Conservation (phyloP, 1,140 invertebrate species). For the Nasonia giraulti region DNA sequence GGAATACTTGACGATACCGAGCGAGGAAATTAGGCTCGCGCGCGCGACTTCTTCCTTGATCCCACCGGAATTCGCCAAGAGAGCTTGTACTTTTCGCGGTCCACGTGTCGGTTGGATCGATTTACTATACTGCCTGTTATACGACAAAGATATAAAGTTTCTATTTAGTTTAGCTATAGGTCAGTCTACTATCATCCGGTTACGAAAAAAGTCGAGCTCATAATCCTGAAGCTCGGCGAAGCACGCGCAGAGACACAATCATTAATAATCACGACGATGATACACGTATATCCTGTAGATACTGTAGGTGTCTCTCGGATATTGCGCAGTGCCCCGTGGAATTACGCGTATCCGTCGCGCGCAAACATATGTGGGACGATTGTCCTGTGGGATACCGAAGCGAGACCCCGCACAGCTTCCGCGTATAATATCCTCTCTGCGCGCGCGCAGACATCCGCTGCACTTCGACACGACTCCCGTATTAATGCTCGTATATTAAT, state of each 20-base stretch:
- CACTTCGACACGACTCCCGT: conserved; percentile 12
- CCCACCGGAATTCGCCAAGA: background rate
- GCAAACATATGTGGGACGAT: conserved; percentile 21
- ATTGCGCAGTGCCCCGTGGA: background rate
- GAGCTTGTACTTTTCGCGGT: background rate
- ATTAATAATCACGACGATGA: background rate
- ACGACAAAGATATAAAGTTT: no score
- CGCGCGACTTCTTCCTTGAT: background rate
- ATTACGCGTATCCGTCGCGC: background rate
- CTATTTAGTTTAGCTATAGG: no score
- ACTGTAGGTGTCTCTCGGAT: background rate
- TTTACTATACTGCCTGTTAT: background rate
- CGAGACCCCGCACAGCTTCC: background rate
- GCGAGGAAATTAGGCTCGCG: background rate
- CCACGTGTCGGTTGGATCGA: background rate
- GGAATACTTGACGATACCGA: background rate
- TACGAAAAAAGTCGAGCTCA: no score
- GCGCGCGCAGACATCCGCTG: background rate
- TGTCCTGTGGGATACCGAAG: background rate
- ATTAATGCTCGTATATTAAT: conserved; percentile 6
- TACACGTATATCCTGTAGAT: background rate
- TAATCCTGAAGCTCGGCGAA: background rate
- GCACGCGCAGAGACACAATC: background rate
- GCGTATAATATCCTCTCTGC: background rate
- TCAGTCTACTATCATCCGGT: no score